Evolutionary conservation across 2,113 vertebrate genomes (phyloP).

Genomic region (Pycnonotus jocosus): DNA sequence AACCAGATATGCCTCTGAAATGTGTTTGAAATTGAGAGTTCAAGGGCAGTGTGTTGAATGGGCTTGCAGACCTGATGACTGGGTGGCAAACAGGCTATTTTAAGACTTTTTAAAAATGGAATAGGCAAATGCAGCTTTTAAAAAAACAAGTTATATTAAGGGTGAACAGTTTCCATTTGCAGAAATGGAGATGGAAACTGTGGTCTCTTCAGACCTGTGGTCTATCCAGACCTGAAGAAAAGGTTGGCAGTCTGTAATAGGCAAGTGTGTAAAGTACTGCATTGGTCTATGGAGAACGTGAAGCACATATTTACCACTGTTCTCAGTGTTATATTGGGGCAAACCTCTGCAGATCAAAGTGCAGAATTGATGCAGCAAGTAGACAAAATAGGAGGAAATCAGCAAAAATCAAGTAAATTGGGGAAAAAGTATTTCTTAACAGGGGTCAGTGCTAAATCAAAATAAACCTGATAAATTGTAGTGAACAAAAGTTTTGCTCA

Average conservation of each 20-base stretch:
- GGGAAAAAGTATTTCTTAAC: neutral
- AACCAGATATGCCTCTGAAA: neutral
- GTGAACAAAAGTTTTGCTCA: neutral
- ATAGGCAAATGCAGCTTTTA: neutral
- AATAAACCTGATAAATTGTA: neutral
- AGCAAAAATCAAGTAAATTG: neutral
- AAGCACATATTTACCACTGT: neutral
- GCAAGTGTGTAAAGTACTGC: neutral
- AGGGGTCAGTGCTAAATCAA: neutral
- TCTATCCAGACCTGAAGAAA: neutral
- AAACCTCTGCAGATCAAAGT: neutral
- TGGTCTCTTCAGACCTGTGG: too few relatives aligned
- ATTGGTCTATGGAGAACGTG: neutral
- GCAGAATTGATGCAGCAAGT: neutral
- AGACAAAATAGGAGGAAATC: neutral
- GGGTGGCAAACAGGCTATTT: neutral
- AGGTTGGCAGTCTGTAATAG: neutral
- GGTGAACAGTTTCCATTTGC: neutral
- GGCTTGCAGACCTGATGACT: neutral
- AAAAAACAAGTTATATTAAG: neutral
- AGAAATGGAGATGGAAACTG: too few relatives aligned
- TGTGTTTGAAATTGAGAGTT: neutral
- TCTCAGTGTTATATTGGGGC: neutral
- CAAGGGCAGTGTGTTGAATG: neutral
- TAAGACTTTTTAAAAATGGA: neutral